Evolutionary conservation across 2,113 vertebrate species (phyloP), one percentile per base, ranked within the genome.

Genomic region (Pholis gunnellus): DNA sequence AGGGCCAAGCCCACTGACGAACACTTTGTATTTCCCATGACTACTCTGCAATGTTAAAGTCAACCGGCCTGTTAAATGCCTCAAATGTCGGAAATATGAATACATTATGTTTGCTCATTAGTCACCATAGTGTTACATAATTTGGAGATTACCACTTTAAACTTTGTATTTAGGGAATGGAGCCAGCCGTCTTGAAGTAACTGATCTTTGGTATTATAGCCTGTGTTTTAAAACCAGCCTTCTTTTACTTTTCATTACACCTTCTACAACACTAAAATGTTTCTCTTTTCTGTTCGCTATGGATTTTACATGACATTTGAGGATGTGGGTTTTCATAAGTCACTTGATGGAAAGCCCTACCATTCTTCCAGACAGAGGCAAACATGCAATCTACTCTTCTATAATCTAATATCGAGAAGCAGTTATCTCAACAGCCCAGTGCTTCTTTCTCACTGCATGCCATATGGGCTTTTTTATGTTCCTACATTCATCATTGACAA

Each of bases 401-500:
- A 15, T 76, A 67, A 81, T 79, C 63, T 79, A 67, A 78, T 72
- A 56, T 36, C 29, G 31, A 46, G 65, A 46, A 70, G 48, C 34
- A n/a, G 79, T 77, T 75, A 59, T 78, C 75, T 77, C 27, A 36
- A 7, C 42, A 36, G 36, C 52, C 69, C 50, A 36, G 1, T 66
- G 77, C 66, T 69, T 85, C 59, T 65, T 56, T 66, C 44, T 73
- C 27, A 17, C 63, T 59, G 29, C 29, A 44, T 50, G 57, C 34
- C 66, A 56, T 76, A 44, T 75, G 42, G 78, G n/a, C 42, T 80
- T 73, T 73, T 72, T 75, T 67, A 69, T 79, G 59, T 66, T 42
- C 31, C 34, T 48, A 25, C 65, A 73, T 86, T 66, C 48, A 75
- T 76, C 80, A 79, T 11, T 78, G 65, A 88, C 79, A 54, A 70